phyloP scores from a whole-genome alignment of 1,140 invertebrate species.

The Myzus persicae region DNA sequence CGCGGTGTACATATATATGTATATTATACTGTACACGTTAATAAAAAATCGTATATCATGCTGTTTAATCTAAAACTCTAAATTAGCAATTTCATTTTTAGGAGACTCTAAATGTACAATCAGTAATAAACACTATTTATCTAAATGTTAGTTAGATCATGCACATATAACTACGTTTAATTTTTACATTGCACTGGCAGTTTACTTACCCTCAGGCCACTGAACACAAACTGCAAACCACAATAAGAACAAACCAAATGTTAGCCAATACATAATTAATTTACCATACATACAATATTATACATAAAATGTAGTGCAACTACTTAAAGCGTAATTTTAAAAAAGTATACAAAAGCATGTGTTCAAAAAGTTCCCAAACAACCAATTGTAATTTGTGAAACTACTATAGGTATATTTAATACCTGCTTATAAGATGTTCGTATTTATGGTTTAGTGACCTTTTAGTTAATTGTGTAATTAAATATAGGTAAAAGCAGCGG shows the following conservation, averaged over 20 bases:
- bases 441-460: neutral
- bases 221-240: conserved; percentile 84
- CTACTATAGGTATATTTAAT: neutral
- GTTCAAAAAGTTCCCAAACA: conserved; percentile 26
- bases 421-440: neutral
- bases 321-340: conserved; percentile 42
- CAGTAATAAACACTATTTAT: neutral
- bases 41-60: neutral
- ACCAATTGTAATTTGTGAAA: neutral
- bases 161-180: neutral
- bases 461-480: neutral
- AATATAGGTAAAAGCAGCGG: neutral
- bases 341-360: conserved; percentile 16
- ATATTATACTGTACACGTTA: neutral
- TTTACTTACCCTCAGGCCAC: conserved; percentile 79
- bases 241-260: conserved; percentile 63
- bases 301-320: conserved; percentile 44
- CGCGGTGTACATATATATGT: neutral
- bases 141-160: conserved; percentile 37
- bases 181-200: conserved; percentile 34
- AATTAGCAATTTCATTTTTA: neutral
- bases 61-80: neutral
- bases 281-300: conserved; percentile 56
- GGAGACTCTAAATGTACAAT: neutral
- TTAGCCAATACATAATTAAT: conserved; percentile 56